Evolutionary conservation across 2,113 vertebrate genomes (phyloP).

Genomic region (Meleagris gallopavo): DNA sequence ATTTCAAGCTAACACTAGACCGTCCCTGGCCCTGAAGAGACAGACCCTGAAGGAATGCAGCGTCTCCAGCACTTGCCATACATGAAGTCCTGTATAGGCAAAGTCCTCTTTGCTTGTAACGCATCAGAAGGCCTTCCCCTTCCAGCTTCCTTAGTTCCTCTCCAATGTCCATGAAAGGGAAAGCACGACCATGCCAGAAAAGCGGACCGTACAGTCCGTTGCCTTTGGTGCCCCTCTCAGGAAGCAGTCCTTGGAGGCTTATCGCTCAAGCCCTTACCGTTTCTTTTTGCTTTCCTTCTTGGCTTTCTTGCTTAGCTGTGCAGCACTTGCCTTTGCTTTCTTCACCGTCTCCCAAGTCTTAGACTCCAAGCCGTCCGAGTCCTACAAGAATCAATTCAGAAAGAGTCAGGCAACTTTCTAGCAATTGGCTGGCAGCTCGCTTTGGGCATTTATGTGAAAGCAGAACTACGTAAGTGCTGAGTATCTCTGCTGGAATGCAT

Average conservation of each 20-base stretch:
- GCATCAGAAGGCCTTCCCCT: conserved; percentile 15
- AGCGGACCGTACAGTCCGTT: too few species aligned
- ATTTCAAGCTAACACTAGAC: conserved; percentile 32
- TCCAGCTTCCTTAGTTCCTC: not conserved
- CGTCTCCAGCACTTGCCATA: not conserved
- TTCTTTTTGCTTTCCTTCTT: too few species aligned
- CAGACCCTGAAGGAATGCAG: conserved; percentile 2
- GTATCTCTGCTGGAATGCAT: not conserved
- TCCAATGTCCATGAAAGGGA: too few species aligned
- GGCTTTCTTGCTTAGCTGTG: too few species aligned
- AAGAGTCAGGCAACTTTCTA: conserved; percentile 27
- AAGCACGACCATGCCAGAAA: too few species aligned
- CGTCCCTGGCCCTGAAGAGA: conserved; percentile 23
- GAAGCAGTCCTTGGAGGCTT: too few species aligned
- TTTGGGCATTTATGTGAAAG: not conserved
- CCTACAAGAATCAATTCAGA: too few species aligned
- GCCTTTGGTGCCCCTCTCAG: too few species aligned
- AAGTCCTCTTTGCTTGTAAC: conserved; percentile 10
- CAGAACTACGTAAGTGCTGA: conserved; percentile 8
- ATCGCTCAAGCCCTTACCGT: too few species aligned
- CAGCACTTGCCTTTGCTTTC: too few species aligned
- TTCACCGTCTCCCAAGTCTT: too few species aligned
- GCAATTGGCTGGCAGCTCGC: not conserved
- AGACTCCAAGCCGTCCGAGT: too few species aligned
- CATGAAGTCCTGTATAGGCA: not conserved